These are phyloP conservation scores for Zaprionus gabonicus DNA, from an alignment of 1,140 invertebrate species.

Conservation along the genomic window DNA sequence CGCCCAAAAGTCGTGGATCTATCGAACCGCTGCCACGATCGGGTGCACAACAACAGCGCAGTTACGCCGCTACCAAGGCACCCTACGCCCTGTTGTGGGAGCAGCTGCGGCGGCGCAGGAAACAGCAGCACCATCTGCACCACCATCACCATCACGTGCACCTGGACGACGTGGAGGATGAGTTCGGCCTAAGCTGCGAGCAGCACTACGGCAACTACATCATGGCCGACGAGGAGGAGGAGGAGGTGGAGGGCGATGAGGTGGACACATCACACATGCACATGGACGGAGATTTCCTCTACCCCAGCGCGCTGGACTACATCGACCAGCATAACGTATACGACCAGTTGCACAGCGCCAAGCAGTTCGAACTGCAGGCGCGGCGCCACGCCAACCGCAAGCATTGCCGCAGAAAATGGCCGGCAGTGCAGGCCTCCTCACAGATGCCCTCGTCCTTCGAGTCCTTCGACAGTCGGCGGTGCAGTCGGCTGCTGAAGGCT, in stretches of 20 bases:
- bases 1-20: slow-evolving; percentile 64
- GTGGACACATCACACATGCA: slow-evolving; percentile 44
- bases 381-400: slow-evolving; percentile 69
- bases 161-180: slow-evolving; percentile 68
- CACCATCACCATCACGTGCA: slow-evolving; percentile 60
- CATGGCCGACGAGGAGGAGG: slow-evolving; percentile 67
- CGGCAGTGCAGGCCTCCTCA: slow-evolving; percentile 21
- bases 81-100: slow-evolving; percentile 69
- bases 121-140: slow-evolving; percentile 56
- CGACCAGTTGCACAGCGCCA: slow-evolving; percentile 57
- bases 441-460: slow-evolving; percentile 32
- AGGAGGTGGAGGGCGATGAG: slow-evolving; percentile 45
- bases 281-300: slow-evolving; percentile 66
- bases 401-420: slow-evolving; percentile 80
- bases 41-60: slow-evolving; percentile 56
- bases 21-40: slow-evolving; percentile 34
- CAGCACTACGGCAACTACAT: slow-evolving; percentile 67
- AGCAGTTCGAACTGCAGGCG: slow-evolving; percentile 67
- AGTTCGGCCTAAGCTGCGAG: slow-evolving; percentile 53
- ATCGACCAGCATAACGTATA: slow-evolving; percentile 62
- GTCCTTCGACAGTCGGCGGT: slow-evolving; percentile 51
- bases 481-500: slow-evolving; percentile 85
- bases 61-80: slow-evolving; percentile 37
- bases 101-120: slow-evolving; percentile 59
- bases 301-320: slow-evolving; percentile 68